Evolutionary conservation across 37 sponge, comb jelly and placozoan species (phyloP), one percentile per base, ranked within the genome.

Genomic region (Cladorhizidae sp.): DNA sequence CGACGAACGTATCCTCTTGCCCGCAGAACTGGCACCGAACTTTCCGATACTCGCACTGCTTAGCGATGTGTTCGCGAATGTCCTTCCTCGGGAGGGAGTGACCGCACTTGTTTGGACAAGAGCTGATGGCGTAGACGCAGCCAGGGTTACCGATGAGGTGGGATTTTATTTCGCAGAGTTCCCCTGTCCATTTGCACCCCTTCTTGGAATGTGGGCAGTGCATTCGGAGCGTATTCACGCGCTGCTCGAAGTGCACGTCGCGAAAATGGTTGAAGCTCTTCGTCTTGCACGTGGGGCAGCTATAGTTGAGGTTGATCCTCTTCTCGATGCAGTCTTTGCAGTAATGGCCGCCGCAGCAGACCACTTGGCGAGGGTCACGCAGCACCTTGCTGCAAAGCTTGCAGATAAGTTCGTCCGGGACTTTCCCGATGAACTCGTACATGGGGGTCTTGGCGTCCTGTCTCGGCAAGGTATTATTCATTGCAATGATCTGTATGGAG

Each of bases 261-360:
- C 77, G 74, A 63, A 85, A 85, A 52, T 85, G 85, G 85, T 85
- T 85, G 64, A 85, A 85, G 28, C 45, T 72, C 32, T 40, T 36
- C n/a, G 77, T 72, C 64, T 72, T 70, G 85, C 91, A 90, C 67
- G 67, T 77, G 22, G 91, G 87, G 63, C 91, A 90, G 57, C 72
- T 40, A 67, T 68, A 62, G 45, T 74, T 79, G 35, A 36, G 35
- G 25, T 37, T 76, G 50, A 80, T 90, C 38, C 82, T 25, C 57
- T 41, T 61, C 77, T 88, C 77, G 56, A 90, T 77, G 74, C 91
- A 90, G 3, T 38, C 15, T 51, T 81, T 31, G 67, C 91, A 90
- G 78, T 77, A 90, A 67, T 84, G 81, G n/a, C 70, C 73, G 0
- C 91, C 91, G 77, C 91, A 90, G 67, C 91, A 90, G 8, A 79